phyloP scores from a whole-genome alignment of 1,140 invertebrate genomes.

The Protaetia brevitarsis region DNA sequence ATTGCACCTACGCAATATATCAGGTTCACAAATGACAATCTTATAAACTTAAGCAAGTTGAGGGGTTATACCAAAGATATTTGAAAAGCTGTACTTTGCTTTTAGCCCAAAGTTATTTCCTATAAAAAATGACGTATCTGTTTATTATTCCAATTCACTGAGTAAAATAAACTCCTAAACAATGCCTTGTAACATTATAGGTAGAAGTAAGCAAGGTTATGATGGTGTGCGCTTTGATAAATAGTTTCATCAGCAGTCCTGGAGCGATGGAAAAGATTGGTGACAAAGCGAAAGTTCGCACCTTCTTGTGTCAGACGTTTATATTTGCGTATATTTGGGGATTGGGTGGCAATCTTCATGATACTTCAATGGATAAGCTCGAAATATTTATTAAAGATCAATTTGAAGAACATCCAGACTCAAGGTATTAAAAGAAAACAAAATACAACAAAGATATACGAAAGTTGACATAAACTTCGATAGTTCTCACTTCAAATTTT shows the following conservation, averaged over 20 bases:
- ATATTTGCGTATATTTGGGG: conserved; percentile 77
- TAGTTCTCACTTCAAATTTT: too few species aligned
- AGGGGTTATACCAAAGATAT: too few species aligned
- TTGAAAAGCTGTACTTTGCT: too few species aligned
- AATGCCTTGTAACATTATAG: conserved; percentile 51
- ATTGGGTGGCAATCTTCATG: conserved; percentile 75
- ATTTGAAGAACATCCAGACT: conserved; percentile 67
- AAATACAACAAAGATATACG: too few species aligned
- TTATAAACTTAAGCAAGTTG: too few species aligned
- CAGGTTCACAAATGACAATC: conserved; percentile 47
- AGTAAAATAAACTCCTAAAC: too few species aligned
- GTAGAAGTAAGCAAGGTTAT: conserved; percentile 77
- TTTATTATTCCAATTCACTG: too few species aligned
- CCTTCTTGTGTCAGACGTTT: conserved; percentile 68
- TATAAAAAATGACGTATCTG: too few species aligned
- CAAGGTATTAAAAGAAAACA: too few species aligned
- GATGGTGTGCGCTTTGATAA: conserved; percentile 69
- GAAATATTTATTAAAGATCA: conserved; percentile 66
- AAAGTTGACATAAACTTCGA: too few species aligned
- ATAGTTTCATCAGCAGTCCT: conserved; percentile 58
- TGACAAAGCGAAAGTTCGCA: conserved; percentile 57
- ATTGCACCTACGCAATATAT: conserved; percentile 62
- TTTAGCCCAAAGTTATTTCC: too few species aligned
- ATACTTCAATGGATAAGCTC: conserved; percentile 64
- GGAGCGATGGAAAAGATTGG: conserved; percentile 51